Evolutionary conservation across 2,113 vertebrate genomes (phyloP).

Genomic region (Crotalus tigris): DNA sequence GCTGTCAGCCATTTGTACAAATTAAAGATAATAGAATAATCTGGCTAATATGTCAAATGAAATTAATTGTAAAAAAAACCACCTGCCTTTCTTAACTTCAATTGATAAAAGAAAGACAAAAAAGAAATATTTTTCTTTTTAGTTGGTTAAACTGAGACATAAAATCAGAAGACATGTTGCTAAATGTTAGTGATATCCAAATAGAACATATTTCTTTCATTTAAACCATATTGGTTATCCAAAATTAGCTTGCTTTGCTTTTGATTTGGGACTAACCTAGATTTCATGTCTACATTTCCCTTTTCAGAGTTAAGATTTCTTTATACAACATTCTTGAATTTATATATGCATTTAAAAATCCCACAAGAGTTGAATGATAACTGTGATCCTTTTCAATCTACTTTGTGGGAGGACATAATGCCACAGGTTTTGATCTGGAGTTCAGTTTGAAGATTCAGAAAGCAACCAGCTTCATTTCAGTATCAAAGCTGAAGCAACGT

Average conservation of each 20-base stretch:
- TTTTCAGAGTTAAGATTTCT: neutral
- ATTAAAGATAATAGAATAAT: constrained; percentile 24
- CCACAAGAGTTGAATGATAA: neutral
- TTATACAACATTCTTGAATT: neutral
- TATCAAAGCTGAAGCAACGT: neutral
- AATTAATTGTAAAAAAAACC: constrained; percentile 28
- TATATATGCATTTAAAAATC: neutral
- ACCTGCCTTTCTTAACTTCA: neutral
- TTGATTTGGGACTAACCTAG: neutral
- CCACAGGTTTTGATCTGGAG: neutral
- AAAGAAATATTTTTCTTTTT: neutral
- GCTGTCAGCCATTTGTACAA: constrained; percentile 11
- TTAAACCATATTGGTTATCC: neutral
- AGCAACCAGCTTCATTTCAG: neutral
- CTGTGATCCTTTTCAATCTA: neutral
- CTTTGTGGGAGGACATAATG: neutral
- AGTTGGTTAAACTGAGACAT: constrained; percentile 5
- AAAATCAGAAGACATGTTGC: neutral
- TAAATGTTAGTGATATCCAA: neutral
- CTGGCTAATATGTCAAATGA: constrained; percentile 11
- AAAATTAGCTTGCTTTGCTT: neutral
- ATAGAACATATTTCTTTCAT: neutral
- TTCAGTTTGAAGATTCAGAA: neutral
- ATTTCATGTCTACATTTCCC: neutral
- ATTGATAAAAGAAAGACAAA: neutral